Conservation (phyloP, 2,113 vertebrate species). For the Dissostichus mawsoni region DNA sequence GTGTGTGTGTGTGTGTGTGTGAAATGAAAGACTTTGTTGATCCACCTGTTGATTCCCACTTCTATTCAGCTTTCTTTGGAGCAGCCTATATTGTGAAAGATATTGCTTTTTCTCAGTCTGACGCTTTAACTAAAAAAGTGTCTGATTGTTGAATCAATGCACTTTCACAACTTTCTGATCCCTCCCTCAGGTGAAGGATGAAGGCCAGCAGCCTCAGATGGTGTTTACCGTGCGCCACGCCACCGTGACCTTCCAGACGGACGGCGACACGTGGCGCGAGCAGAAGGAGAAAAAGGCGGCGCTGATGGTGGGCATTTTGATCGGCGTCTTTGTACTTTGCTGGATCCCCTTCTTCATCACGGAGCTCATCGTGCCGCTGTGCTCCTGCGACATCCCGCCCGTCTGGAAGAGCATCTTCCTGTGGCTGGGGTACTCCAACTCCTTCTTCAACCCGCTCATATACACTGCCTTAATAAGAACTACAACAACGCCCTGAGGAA, state of each 20-base stretch:
- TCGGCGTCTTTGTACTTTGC: slow-evolving; percentile 95
- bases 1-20: not conserved
- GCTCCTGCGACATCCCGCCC: slow-evolving; percentile 91
- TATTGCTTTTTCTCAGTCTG: slow-evolving; percentile 5
- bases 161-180: slow-evolving; percentile 18
- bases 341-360: slow-evolving; percentile 98
- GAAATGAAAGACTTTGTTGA: slow-evolving; percentile 32
- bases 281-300: slow-evolving; percentile 95
- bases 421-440: slow-evolving; percentile 98
- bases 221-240: slow-evolving; percentile 90
- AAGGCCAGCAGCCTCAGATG: slow-evolving; percentile 89
- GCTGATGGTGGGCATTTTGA: slow-evolving; percentile 96
- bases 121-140: not conserved
- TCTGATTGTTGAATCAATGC: slow-evolving; percentile 16
- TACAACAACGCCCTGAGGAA: slow-evolving; percentile 96
- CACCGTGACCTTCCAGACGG: slow-evolving; percentile 92
- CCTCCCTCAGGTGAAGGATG: slow-evolving; percentile 86
- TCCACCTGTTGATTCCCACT: slow-evolving; percentile 52
- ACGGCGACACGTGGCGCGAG: slow-evolving; percentile 92
- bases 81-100: not conserved
- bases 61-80: slow-evolving; percentile 18
- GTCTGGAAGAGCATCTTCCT: slow-evolving; percentile 97
- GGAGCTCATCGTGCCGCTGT: slow-evolving; percentile 92
- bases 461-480: slow-evolving; percentile 98
- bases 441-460: slow-evolving; percentile 97